These are phyloP conservation scores for Meteorus cinctellus DNA, from an alignment of 2,888 invertebrate species.

Conservation along the genomic window DNA sequence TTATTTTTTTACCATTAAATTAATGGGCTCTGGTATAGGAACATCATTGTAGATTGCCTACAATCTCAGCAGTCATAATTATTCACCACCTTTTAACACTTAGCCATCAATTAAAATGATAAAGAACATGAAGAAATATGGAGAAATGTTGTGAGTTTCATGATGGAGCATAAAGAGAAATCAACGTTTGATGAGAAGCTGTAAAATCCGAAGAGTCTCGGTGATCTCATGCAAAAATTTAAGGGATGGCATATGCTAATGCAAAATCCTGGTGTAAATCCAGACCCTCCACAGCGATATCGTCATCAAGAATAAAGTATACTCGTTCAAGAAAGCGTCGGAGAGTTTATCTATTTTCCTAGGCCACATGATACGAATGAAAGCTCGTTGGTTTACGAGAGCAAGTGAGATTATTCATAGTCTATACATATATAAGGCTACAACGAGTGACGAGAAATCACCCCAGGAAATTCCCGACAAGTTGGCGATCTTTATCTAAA, in stretches of 20 bases:
- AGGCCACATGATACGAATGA: constrained; percentile 34
- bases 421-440: neutral
- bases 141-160: neutral
- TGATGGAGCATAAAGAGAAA: neutral
- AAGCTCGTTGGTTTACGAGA: constrained; percentile 21
- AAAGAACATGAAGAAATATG: neutral
- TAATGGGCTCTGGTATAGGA: no score
- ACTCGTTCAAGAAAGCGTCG: constrained; percentile 10
- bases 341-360: constrained; percentile 44
- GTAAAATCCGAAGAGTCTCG: constrained; percentile 36
- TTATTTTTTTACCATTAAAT: no score
- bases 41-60: no score
- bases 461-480: constrained; percentile 62
- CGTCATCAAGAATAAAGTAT: neutral
- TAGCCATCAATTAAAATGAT: constrained; percentile 17
- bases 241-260: constrained; percentile 56
- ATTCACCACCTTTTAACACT: neutral
- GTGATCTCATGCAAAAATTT: constrained; percentile 29
- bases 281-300: constrained; percentile 43
- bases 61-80: neutral
- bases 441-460: constrained; percentile 10
- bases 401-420: neutral
- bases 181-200: constrained; percentile 28
- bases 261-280: constrained; percentile 47
- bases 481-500: constrained; percentile 68